Conservation (phyloP, 2,113 vertebrate species). For the Neolamprologus toae region DNA sequence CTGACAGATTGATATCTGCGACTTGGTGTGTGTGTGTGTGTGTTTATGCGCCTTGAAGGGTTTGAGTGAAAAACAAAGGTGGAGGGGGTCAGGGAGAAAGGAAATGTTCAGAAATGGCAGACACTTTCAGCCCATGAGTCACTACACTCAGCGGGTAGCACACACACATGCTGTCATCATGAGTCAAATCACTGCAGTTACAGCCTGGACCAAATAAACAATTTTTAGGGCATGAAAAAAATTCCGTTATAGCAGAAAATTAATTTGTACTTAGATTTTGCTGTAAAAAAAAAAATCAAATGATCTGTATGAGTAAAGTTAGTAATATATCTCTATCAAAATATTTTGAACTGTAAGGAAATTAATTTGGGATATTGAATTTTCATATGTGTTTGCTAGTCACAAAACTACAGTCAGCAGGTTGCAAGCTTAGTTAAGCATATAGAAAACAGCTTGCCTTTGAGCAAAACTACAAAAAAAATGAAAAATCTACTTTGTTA, state of each 20-base stretch:
- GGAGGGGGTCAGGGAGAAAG: not conserved
- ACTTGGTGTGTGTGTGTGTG: not conserved
- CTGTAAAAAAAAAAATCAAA: not conserved
- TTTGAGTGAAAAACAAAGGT: not conserved
- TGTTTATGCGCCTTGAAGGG: not conserved
- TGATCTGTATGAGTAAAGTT: not conserved
- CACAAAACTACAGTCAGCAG: not conserved
- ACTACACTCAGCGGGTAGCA: not conserved
- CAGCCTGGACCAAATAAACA: not conserved
- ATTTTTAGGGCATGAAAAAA: not conserved
- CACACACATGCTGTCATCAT: not conserved
- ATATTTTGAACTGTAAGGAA: not conserved
- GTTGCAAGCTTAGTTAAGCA: not conserved
- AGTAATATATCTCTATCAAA: not conserved
- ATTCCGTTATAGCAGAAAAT: not conserved
- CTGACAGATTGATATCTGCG: slow-evolving; percentile 12
- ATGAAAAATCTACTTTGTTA: not conserved
- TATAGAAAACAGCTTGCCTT: not conserved
- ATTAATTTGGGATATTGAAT: not conserved
- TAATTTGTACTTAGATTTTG: not conserved
- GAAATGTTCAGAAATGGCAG: not conserved
- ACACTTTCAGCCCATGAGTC: not conserved
- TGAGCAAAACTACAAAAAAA: not conserved
- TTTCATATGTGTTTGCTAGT: not conserved
- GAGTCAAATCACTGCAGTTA: slow-evolving; percentile 10